phyloP scores from a whole-genome alignment of 2,113 vertebrate genomes.

The Oceanites oceanicus region DNA sequence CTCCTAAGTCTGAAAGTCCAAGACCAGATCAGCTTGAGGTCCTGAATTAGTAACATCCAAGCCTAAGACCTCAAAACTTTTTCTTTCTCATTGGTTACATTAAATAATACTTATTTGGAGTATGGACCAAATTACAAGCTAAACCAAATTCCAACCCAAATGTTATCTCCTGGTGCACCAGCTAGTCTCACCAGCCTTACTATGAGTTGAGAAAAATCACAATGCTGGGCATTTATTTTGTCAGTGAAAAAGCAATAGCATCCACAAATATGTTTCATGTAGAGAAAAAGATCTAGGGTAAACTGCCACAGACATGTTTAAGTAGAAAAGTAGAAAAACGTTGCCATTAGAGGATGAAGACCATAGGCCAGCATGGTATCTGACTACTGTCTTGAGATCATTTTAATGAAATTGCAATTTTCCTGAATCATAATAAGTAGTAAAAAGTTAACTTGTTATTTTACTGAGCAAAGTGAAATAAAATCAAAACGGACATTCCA shows the following conservation, averaged over 20 bases:
- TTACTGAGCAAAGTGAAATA: background rate
- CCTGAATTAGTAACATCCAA: background rate
- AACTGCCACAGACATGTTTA: background rate
- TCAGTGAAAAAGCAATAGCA: background rate
- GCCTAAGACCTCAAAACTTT: background rate
- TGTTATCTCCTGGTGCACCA: background rate
- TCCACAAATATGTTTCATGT: background rate
- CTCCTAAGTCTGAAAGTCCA: background rate
- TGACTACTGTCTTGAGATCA: background rate
- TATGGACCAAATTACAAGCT: background rate
- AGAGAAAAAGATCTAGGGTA: background rate
- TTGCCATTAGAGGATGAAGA: background rate
- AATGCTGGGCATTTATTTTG: background rate
- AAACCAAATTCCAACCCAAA: background rate
- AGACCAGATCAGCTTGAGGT: background rate
- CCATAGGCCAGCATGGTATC: background rate
- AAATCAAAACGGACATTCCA: background rate
- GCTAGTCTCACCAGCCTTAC: background rate
- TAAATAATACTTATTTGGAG: background rate
- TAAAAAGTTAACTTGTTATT: background rate
- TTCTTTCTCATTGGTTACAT: background rate
- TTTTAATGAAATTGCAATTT: background rate
- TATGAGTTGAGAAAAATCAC: background rate
- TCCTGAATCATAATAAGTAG: background rate
- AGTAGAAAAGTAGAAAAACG: background rate